Base-by-base conservation (phyloP, 2,888 invertebrate genomes). In the Phoenoteleia sp. region DNA sequence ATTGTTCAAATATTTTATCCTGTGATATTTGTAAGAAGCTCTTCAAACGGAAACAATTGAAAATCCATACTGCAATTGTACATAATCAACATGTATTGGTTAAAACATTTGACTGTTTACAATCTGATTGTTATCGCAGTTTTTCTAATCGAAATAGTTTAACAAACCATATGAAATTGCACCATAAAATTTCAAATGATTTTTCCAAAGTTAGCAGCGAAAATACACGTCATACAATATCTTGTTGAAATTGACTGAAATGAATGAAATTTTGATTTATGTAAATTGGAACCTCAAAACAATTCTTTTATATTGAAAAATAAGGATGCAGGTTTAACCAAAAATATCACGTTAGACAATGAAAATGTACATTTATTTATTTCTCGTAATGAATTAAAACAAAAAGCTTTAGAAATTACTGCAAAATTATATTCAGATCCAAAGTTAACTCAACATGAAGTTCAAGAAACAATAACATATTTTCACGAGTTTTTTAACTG, bases 111-210 rank as follows among this genome's bases (percentile, higher is more conserved):
- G n/a, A 9, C n/a, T 13, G 45, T 17, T 4, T 19, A 45, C 45
- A 45, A 17, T 52, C 25, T 6, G 5, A 52, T 13, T 56, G 25
- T 56, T n/a, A 29, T 15, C 21, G 25, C 29, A 13, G 4, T 56
- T 56, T 56, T 56, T 56, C 56, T 29, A 15, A 15, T 56, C 27
- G 29, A 56, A 56, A 56, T 15, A 56, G 56, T 29, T 56, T 56
- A 17, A 29, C 29, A 29, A 56, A 56, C 15, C 56, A 56, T 29
- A 6, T 56, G 17, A 56, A 56, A 56, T 29, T 33, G 29, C 15
- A 56, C 15, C 27, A 56, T 29, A 56, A 56, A 56, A 11, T 11
- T 29, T n/a, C n/a, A n/a, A n/a, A 21, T 52, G 25, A 3, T 23
- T 9, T 23, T 52, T 52, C 52, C 25, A 25, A 52, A 23, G 2